Evolutionary conservation across 2,113 vertebrate genomes (phyloP).

Genomic region (Petromus typicus): DNA sequence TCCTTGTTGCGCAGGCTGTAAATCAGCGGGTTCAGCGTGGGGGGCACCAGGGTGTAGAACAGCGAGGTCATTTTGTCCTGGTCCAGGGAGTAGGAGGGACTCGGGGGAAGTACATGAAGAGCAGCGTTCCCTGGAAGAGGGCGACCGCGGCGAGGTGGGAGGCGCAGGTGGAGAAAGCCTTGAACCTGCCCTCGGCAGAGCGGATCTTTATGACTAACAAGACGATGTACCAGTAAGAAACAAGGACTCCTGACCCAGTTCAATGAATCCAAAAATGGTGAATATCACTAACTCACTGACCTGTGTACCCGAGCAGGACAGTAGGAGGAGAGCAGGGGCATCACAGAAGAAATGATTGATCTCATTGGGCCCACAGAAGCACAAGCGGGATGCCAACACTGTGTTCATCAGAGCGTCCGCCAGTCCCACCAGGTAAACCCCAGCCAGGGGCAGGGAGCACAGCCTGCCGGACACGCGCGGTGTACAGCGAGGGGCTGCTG

Average conservation of each 20-base stretch:
- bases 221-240: constrained; percentile 67
- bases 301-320: constrained; percentile 51
- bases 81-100: not conserved
- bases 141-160: constrained; percentile 62
- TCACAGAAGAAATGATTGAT: constrained; percentile 75
- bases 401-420: not conserved
- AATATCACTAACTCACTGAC: constrained; percentile 61
- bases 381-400: not conserved
- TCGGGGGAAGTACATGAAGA: constrained; percentile 65
- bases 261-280: constrained; percentile 57
- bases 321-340: not conserved
- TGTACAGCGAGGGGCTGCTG: constrained; percentile 62
- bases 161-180: constrained; percentile 70
- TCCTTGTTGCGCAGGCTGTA: not conserved
- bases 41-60: not conserved
- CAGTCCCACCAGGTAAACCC: not conserved
- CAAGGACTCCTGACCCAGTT: constrained; percentile 38
- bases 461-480: constrained; percentile 42
- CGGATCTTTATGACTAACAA: constrained; percentile 38
- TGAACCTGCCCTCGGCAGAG: constrained; percentile 43
- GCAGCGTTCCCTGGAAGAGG: constrained; percentile 61
- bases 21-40: not conserved
- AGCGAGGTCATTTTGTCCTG: not conserved
- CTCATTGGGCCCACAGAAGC: not conserved
- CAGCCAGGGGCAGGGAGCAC: not conserved